These are phyloP conservation scores for Epizoanthus rinbou DNA, from an alignment of 92 coral and sea anemone species.

Conservation along the genomic window DNA sequence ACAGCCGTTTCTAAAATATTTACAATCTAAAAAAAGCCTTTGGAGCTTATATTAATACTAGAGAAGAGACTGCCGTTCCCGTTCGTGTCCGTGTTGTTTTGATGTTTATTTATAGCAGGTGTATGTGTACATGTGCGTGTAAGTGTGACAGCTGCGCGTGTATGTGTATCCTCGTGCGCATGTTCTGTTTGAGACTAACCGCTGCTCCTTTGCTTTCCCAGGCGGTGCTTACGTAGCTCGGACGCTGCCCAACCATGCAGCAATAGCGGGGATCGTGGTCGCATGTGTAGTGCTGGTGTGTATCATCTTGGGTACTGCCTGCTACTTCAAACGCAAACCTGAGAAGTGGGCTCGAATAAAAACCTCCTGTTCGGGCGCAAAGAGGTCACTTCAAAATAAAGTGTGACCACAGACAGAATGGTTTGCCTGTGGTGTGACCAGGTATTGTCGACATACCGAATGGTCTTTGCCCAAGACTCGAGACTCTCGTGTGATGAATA, in stretches of 20 bases:
- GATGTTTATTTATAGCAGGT: too few species aligned
- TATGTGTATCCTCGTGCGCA: background rate
- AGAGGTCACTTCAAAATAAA: conserved; percentile 64
- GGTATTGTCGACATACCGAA: too few species aligned
- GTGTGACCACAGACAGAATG: conserved; percentile 29
- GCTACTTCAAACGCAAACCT: conserved; percentile 89
- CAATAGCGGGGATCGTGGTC: conserved; percentile 86
- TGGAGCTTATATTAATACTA: too few species aligned
- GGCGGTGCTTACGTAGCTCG: conserved; percentile 97
- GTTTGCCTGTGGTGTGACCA: conserved; percentile 13
- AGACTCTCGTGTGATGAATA: too few species aligned
- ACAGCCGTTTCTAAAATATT: too few species aligned
- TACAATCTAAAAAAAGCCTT: too few species aligned
- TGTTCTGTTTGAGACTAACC: background rate
- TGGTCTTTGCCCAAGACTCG: too few species aligned
- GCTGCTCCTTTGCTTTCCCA: conserved; percentile 20
- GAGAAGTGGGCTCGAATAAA: conserved; percentile 71
- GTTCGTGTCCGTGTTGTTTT: too few species aligned
- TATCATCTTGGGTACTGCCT: conserved; percentile 72
- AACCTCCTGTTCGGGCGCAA: conserved; percentile 48
- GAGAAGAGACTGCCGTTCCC: too few species aligned
- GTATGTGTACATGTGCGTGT: too few species aligned
- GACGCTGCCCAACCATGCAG: conserved; percentile 73
- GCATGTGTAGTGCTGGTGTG: conserved; percentile 70
- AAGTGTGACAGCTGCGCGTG: too few species aligned